Evolutionary conservation across 2,113 vertebrate species (phyloP).

Genomic region (Lutjanus erythropterus): DNA sequence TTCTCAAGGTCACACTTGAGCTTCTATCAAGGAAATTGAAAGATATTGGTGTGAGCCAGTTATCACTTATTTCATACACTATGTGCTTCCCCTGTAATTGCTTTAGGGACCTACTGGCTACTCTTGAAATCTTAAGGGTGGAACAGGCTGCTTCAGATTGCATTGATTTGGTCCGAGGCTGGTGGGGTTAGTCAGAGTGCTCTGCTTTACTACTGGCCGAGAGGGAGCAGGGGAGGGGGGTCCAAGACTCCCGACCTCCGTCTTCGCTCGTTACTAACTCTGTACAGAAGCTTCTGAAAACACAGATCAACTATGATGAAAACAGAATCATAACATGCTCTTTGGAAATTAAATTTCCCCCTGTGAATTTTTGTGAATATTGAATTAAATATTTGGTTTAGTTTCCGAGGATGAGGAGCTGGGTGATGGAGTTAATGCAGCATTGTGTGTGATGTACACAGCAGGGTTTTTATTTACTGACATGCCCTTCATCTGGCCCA

Average conservation of each 20-base stretch:
- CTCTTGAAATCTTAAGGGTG: slow-evolving; percentile 32
- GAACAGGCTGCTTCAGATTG: slow-evolving; percentile 18
- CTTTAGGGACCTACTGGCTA: slow-evolving; percentile 37
- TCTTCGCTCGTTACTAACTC: slow-evolving; percentile 32
- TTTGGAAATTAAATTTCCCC: slow-evolving; percentile 40
- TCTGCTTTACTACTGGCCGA: slow-evolving; percentile 15
- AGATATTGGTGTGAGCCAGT: slow-evolving; percentile 43
- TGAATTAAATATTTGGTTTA: slow-evolving; percentile 34
- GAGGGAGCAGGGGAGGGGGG: neutral
- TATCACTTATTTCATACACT: slow-evolving; percentile 43
- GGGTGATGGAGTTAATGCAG: neutral
- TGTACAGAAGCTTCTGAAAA: slow-evolving; percentile 36
- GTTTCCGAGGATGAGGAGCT: neutral
- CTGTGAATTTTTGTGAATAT: slow-evolving; percentile 25
- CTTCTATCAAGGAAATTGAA: slow-evolving; percentile 28
- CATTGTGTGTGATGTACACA: slow-evolving; percentile 25
- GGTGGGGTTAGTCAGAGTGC: slow-evolving; percentile 36
- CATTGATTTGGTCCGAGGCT: slow-evolving; percentile 41
- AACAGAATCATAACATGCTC: slow-evolving; percentile 23
- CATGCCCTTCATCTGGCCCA: neutral
- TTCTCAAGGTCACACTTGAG: slow-evolving; percentile 21
- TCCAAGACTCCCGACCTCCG: neutral
- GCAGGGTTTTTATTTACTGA: slow-evolving; percentile 28
- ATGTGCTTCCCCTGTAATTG: slow-evolving; percentile 41
- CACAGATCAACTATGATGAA: slow-evolving; percentile 36